Percentiles rank a stretch among this genome's conserved stretches.
phyloP scores from a whole-genome alignment of 2,113 vertebrate species.

The Salvelinus namaycush region DNA sequence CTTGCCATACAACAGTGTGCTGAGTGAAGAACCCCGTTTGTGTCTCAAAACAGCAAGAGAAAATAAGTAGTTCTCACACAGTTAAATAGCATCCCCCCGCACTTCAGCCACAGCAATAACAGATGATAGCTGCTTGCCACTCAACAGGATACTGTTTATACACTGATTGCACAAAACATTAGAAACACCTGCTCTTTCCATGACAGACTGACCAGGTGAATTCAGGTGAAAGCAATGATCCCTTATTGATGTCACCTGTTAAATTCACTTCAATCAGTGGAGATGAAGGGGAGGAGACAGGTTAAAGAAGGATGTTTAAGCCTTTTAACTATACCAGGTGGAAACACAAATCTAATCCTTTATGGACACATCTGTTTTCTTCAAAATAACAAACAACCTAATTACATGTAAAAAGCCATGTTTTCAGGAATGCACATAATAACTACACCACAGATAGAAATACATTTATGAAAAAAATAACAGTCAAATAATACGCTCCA shows the following conservation, averaged over 20 bases:
- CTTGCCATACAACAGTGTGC: slow-evolving; percentile 20
- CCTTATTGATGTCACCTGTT: too few relatives aligned
- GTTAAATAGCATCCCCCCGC: neutral
- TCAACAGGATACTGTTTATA: neutral
- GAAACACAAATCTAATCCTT: neutral
- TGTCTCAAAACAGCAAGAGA: too few relatives aligned
- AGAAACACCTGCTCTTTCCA: too few relatives aligned
- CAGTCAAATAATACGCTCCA: neutral
- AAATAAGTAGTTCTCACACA: too few relatives aligned
- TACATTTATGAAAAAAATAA: neutral
- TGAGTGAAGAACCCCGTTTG: neutral
- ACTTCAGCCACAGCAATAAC: neutral
- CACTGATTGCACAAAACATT: too few relatives aligned
- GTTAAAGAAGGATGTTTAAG: too few relatives aligned
- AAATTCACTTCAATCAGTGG: too few relatives aligned
- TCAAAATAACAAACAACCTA: neutral
- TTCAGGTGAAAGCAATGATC: too few relatives aligned
- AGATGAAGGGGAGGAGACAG: too few relatives aligned
- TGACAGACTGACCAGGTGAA: too few relatives aligned
- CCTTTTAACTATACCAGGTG: neutral
- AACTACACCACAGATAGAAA: slow-evolving; percentile 3
- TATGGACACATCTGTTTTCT: neutral
- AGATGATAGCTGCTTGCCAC: too few relatives aligned
- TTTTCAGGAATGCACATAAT: neutral
- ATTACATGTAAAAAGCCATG: neutral